Base-by-base conservation (phyloP, 1,140 invertebrate genomes). In the Euura saliciscinereae region DNA sequence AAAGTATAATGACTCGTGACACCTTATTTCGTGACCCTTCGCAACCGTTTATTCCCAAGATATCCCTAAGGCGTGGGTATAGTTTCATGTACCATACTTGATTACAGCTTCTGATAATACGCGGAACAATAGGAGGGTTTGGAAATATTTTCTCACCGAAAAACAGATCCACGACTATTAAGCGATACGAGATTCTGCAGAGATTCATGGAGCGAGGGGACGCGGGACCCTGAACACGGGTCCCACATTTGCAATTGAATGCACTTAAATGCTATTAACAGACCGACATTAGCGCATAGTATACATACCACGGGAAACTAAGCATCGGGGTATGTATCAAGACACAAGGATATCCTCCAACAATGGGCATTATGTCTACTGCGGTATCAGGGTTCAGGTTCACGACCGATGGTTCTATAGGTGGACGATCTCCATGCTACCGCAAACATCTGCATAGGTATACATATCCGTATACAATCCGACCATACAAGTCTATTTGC, bases 231-330 rank as follows among this genome's bases (percentile, higher is more conserved):
- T 59, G 8, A 28, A 28, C 28, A 7, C 46, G 7, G 7, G 46
- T n/a, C 51, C 51, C 51, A n/a, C 51, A 59, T 59, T 59, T 59
- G 51, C 51, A 59, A 59, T 59, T 59, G 51, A 59, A 59, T 59
- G 51, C 51, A 59, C 51, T 59, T 59, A 59, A 59, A 59, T 59
- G 51, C 51, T 59, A 59, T 59, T 59, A 59, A 59, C 51, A 59
- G 51, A 59, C 51, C 3, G 51, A 59, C 51, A 59, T 59, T 59
- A 59, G 51, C 51, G 13, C 51, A 59, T 59, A 59, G 51, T 59
- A 59, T 59, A 59, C 51, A 59, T 59, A 59, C 51, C 51, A 6
- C 6, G 10, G 51, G 8, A 59, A 59, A 59, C 51, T 59, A 59
- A 59, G 51, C 51, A 59, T 59, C 51, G 51, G 5, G 51, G 3